Evolutionary conservation across 2,113 vertebrate species (phyloP).

Genomic region (Balaenoptera acutorostrata): DNA sequence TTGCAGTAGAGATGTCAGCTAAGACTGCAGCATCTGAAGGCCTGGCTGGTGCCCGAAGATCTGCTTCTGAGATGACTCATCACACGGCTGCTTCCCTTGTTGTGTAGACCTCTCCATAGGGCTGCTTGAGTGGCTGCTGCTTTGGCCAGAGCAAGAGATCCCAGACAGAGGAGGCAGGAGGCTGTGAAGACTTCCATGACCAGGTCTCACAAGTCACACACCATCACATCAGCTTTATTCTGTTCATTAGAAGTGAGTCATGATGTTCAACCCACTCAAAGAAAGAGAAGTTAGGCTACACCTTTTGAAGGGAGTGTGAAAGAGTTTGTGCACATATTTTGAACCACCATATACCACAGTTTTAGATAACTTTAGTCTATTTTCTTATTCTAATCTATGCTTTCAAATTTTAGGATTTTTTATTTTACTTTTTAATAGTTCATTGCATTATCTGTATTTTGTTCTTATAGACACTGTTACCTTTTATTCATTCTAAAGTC

Average conservation of each 20-base stretch:
- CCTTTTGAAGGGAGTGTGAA: background rate
- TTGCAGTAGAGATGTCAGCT: background rate
- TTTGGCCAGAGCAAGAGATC: background rate
- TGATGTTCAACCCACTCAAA: background rate
- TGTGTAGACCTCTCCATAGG: rapidly evolving
- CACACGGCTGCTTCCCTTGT: background rate
- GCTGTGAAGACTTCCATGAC: background rate
- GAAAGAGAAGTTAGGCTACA: background rate
- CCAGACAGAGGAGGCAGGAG: background rate
- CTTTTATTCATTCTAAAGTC: background rate
- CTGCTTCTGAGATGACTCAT: background rate
- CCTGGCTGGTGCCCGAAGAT: background rate
- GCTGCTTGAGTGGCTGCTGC: background rate
- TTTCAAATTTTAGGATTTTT: background rate
- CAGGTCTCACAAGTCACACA: background rate
- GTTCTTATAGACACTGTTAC: background rate
- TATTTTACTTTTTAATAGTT: background rate
- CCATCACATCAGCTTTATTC: background rate
- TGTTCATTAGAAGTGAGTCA: background rate
- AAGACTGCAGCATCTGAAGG: background rate
- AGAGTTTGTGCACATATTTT: background rate
- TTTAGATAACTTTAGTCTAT: background rate
- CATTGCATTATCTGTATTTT: background rate
- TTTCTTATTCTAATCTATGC: background rate
- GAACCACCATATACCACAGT: background rate